phyloP scores from a whole-genome alignment of 2,113 vertebrate species.

The Pseudorasbora parva region DNA sequence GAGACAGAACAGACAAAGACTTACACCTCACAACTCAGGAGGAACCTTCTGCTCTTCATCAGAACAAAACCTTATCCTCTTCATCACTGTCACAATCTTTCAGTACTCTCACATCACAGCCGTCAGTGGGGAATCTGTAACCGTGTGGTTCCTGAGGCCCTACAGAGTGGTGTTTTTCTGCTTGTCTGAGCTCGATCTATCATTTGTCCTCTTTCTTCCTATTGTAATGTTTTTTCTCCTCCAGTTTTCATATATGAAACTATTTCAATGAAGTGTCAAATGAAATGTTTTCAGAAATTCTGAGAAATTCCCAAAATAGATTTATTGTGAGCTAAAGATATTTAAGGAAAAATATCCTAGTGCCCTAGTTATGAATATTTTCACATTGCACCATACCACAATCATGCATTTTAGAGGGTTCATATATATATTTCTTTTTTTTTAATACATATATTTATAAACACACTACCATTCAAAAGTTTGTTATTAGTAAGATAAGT shows the following conservation, averaged over 20 bases:
- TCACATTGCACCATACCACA: background rate
- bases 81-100: conserved; percentile 37
- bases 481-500: too few species aligned
- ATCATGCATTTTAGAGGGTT: background rate
- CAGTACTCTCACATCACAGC: conserved; percentile 12
- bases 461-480: too few species aligned
- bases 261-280: background rate
- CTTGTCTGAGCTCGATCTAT: background rate
- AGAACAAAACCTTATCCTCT: conserved; percentile 23
- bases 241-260: background rate
- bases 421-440: background rate
- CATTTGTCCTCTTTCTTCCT: conserved; percentile 5
- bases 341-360: background rate
- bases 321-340: background rate
- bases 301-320: background rate
- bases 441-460: background rate
- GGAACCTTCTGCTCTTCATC: conserved; percentile 22
- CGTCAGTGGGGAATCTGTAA: conserved; percentile 3
- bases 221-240: background rate
- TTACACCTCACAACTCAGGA: background rate
- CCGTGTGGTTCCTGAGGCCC: background rate
- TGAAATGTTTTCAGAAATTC: background rate
- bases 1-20: conserved; percentile 13
- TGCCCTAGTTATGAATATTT: background rate
- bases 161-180: background rate